phyloP scores from a whole-genome alignment of 2,113 vertebrate species.

The Callospermophilus lateralis region DNA sequence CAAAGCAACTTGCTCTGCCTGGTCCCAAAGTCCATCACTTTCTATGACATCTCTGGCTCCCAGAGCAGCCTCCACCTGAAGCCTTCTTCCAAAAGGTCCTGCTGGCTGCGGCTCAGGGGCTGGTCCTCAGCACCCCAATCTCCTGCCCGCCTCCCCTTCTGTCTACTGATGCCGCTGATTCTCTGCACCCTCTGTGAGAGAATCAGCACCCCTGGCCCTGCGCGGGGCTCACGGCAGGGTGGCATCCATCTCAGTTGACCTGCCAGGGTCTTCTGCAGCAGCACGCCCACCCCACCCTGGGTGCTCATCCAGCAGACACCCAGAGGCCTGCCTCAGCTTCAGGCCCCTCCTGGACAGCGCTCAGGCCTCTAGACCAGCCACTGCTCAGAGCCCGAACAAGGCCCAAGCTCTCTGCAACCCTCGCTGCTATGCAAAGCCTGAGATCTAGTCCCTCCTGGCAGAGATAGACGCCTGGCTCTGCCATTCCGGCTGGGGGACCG shows the following conservation, averaged over 20 bases:
- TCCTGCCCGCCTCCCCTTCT: background rate
- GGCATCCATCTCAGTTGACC: background rate
- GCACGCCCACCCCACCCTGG: too few species aligned
- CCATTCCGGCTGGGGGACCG: background rate
- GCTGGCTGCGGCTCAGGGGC: accelerated
- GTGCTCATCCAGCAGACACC: background rate
- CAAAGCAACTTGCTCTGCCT: background rate
- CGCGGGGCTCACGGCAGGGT: accelerated
- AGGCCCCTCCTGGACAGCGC: background rate
- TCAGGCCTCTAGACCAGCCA: background rate
- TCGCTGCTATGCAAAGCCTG: background rate
- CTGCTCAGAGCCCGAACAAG: background rate
- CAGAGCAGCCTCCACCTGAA: background rate
- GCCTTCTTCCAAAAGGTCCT: background rate
- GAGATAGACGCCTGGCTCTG: background rate
- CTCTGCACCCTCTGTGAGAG: background rate
- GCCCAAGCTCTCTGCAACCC: too few species aligned
- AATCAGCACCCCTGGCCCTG: background rate
- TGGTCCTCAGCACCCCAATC: too few species aligned
- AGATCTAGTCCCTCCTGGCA: background rate
- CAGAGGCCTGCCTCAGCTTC: background rate
- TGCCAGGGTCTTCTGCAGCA: too few species aligned
- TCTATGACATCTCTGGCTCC: background rate
- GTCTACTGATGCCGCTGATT: background rate
- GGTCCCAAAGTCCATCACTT: background rate